Base-by-base conservation (phyloP, 2,888 invertebrate species). In the Agrotis segetum region DNA sequence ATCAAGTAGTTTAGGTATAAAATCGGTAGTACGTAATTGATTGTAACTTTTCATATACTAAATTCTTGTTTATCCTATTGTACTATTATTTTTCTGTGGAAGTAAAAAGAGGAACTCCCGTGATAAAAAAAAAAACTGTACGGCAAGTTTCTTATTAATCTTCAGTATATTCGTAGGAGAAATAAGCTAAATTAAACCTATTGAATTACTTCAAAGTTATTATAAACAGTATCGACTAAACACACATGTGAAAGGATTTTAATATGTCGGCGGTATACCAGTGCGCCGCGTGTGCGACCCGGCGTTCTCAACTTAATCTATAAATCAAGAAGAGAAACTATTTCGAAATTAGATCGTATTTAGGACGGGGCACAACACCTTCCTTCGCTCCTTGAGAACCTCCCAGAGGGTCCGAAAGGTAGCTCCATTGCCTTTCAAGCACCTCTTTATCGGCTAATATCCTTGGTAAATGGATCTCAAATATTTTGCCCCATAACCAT, bases 321-420 rank as follows among this genome's bases (percentile, higher is more conserved):
- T 96, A 96, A 96, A 96, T 96, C 96, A 96, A 96, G 95, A 95
- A 96, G 96, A 93, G 93, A 95, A 96, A 96, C 96, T 96, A 96
- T 96, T 96, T 94, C 93, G 96, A 96, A 96, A 96, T 96, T 96
- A 96, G 96, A 96, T 96, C 95, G 96, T 92, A 95, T 96, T 96
- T 96, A 96, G 95, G 92, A 90, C 88, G 92, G 93, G 92, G 94
- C 92, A 94, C 93, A 94, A 95, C 95, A 96, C 95, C 96, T 94
- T 94, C 89, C 90, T 85, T 82, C 85, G 89, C 93, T 94, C 90
- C 94, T 95, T 95, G 93, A 95, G 93, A 92, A 91, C 91, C 92
- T 93, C 92, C 94, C 93, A 89, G 92, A 95, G 95, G 95, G 94
- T 92, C 93, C 93, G 90, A 92, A 70, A 95, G 94, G 95, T 95